Conservation (phyloP, 2,113 vertebrate genomes). For the Eidolon helvum region DNA sequence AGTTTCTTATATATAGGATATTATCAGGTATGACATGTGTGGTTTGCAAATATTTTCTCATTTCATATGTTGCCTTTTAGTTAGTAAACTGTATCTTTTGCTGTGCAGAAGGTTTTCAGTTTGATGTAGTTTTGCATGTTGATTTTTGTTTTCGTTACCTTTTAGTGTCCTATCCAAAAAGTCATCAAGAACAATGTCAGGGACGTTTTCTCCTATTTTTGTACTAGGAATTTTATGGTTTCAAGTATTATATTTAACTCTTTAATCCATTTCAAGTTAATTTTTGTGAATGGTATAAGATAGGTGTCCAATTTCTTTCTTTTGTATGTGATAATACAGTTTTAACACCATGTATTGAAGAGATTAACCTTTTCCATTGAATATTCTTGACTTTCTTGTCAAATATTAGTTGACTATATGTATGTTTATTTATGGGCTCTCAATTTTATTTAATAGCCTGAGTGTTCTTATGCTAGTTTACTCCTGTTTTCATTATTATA, state of each 20-base stretch:
- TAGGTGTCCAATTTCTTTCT: background rate
- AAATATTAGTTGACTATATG: background rate
- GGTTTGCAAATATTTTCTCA: background rate
- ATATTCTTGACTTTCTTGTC: background rate
- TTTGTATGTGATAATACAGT: background rate
- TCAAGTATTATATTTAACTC: background rate
- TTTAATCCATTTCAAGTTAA: background rate
- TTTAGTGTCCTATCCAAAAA: background rate
- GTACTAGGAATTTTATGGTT: background rate
- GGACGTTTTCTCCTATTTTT: background rate
- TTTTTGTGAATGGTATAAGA: background rate
- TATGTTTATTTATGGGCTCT: background rate
- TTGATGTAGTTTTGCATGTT: background rate
- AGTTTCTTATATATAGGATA: background rate
- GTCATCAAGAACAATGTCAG: background rate
- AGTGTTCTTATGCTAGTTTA: background rate
- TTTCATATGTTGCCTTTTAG: background rate
- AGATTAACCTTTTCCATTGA: background rate
- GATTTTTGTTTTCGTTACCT: background rate
- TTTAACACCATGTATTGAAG: background rate
- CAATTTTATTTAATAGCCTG: background rate
- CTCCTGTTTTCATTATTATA: background rate
- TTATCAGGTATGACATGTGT: background rate
- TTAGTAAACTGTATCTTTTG: background rate
- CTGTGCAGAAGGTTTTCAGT: background rate